Base-by-base conservation (phyloP, 2,888 invertebrate species). In the Plutella xylostella region DNA sequence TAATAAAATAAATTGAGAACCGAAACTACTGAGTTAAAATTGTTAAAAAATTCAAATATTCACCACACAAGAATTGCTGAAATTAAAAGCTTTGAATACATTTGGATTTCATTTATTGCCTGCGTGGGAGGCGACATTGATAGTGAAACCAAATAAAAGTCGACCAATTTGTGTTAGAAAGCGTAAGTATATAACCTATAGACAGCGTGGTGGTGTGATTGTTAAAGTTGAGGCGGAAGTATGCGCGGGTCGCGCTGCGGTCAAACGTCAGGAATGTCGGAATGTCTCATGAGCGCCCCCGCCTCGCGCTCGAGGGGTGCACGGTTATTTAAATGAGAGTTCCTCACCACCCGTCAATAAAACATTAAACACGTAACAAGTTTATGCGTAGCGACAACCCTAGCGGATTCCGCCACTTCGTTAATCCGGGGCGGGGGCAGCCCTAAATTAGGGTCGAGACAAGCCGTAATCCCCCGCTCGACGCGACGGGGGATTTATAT, bases 361-460 rank as follows among this genome's bases (percentile, higher is more conserved):
- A 83, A 82, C 80, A 82, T 83, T 82, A 82, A 82, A 82, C 82
- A 83, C 79, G 79, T 83, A 79, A 83, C 82, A 80, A 80, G 82
- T 82, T 82, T 82, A 80, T 75, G 79, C 78, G 70, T 66, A 75
- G 73, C 76, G 80, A 82, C 82, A 83, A 79, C 82, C 82, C 82
- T 83, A 76, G 80, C 77, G 80, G 78, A 78, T 82, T 80, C 79
- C 79, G 80, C 75, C 80, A 82, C 83, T 80, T 80, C 82, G 83
- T 82, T 83, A 82, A 83, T 82, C 82, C 83, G 74, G 73, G 75
- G 74, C 80, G 74, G 77, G 82, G 82, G 80, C 79, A 83, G 77
- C 80, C 83, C 82, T 82, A 82, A 82, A 83, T 82, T 82, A 82
- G 83, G 83, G 83, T 82, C 80, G 82, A 80, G 82, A 83, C 83